Evolutionary conservation across 2,113 vertebrate genomes (phyloP).

Genomic region (Strix aluco): DNA sequence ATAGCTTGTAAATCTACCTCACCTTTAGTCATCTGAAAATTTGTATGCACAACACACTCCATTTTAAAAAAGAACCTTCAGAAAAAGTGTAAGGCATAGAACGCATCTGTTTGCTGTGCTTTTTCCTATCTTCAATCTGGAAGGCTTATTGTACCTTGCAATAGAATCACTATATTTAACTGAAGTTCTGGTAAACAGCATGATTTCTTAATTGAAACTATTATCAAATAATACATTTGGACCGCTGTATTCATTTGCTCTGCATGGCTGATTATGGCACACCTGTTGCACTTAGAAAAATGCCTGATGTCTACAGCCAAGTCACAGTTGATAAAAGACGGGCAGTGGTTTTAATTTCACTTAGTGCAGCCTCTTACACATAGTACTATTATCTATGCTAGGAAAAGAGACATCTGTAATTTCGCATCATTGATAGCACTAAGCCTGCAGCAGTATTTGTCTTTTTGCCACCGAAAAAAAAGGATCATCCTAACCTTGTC

Average conservation of each 20-base stretch:
- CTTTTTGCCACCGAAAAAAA: not conserved
- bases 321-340: not conserved
- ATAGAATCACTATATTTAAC: not conserved
- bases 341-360: not conserved
- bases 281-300: not conserved
- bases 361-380: not conserved
- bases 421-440: not conserved
- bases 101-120: not conserved
- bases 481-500: not conserved
- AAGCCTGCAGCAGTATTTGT: not conserved
- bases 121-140: not conserved
- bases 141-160: not conserved
- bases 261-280: not conserved
- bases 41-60: not conserved
- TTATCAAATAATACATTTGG: not conserved
- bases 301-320: not conserved
- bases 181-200: not conserved
- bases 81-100: not conserved
- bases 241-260: not conserved
- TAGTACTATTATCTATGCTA: not conserved
- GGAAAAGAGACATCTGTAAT: not conserved
- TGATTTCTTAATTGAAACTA: not conserved
- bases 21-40: not conserved
- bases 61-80: not conserved
- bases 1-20: not conserved